Evolutionary conservation across 2,888 invertebrate genomes (phyloP).

Genomic region (Protonemura montana): DNA sequence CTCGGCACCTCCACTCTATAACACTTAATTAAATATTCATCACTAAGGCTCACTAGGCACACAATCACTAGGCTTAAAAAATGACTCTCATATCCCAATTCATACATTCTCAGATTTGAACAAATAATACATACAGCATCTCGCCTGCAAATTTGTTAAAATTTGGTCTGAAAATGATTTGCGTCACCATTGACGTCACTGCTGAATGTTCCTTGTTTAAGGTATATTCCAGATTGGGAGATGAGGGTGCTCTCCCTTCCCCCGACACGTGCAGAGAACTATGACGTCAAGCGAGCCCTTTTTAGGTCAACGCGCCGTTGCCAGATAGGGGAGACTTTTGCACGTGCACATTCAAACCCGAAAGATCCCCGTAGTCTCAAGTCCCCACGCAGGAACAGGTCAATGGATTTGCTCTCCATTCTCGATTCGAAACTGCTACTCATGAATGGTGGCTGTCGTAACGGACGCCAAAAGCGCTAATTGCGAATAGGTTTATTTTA

Average conservation of each 20-base stretch:
- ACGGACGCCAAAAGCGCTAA: too few species aligned
- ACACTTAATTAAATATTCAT: too few species aligned
- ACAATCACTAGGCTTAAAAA: too few species aligned
- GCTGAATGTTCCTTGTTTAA: background rate
- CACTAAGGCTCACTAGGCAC: too few species aligned
- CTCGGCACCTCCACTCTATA: too few species aligned
- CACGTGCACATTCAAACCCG: background rate
- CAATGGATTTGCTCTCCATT: too few species aligned
- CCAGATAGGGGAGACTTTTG: background rate
- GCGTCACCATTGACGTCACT: slow-evolving; percentile 23
- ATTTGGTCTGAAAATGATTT: background rate
- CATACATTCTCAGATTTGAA: too few species aligned
- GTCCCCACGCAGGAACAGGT: too few species aligned
- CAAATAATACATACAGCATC: background rate
- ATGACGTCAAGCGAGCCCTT: slow-evolving; percentile 18
- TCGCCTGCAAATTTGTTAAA: background rate
- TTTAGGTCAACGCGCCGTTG: slow-evolving; percentile 24
- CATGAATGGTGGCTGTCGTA: too few species aligned
- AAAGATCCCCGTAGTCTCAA: background rate
- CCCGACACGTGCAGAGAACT: background rate
- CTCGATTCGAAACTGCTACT: too few species aligned
- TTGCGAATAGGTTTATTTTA: too few species aligned
- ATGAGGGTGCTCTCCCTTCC: background rate
- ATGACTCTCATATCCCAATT: too few species aligned
- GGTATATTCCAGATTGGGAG: slow-evolving; percentile 7